Conservation (phyloP, 2,113 vertebrate species). For the Pedetes capensis region DNA sequence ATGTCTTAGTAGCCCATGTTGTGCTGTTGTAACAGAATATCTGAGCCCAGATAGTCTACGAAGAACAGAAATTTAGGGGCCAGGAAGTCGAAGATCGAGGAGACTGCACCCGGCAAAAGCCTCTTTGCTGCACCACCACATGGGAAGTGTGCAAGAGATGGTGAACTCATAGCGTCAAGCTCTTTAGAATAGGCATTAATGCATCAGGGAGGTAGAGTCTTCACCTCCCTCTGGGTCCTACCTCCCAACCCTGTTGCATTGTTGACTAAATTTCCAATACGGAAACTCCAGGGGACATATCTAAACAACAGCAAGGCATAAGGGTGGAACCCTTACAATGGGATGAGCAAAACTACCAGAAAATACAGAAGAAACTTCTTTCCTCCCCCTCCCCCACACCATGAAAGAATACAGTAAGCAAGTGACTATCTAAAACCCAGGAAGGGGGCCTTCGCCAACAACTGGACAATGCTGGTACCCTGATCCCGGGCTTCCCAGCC, state of each 20-base stretch:
- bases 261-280: not conserved
- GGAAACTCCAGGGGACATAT: not conserved
- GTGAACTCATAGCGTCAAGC: not conserved
- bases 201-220: not conserved
- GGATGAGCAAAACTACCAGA: not conserved
- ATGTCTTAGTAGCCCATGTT: not conserved
- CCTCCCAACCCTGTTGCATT: not conserved
- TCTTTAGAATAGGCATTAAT: not conserved
- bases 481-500: not conserved
- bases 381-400: not conserved
- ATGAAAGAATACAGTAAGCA: not conserved
- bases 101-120: not conserved
- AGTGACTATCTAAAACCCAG: not conserved
- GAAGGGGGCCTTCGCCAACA: not conserved
- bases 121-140: too few relatives aligned
- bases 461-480: not conserved
- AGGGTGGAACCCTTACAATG: not conserved
- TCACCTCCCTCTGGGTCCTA: not conserved
- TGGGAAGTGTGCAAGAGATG: not conserved
- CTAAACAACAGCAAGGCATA: not conserved
- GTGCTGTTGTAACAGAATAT: not conserved
- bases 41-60: not conserved
- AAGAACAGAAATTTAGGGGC: not conserved
- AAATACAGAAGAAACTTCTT: not conserved
- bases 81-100: not conserved